phyloP scores from a whole-genome alignment of 2,888 invertebrate genomes.

The Caenorhabditis zanzibari region DNA sequence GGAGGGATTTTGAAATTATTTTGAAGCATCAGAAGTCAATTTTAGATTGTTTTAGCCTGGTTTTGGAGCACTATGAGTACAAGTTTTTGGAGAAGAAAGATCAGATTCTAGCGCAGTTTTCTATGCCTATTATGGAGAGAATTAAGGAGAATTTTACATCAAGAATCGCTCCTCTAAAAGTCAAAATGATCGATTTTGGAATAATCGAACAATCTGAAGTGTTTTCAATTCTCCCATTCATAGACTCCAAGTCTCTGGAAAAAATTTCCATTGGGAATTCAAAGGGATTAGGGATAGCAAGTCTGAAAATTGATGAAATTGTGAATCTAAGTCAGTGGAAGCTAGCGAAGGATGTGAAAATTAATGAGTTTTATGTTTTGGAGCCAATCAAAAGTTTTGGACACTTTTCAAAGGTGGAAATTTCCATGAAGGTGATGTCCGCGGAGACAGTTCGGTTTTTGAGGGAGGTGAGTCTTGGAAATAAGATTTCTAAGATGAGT shows the following conservation, averaged over 20 bases:
- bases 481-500: no score
- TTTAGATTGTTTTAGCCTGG: background rate
- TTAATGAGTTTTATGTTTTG: background rate
- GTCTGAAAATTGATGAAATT: background rate
- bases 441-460: background rate
- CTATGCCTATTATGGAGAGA: background rate
- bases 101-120: background rate
- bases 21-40: conserved; percentile 16
- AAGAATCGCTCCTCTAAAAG: background rate
- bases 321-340: background rate
- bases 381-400: background rate
- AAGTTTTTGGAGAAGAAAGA: background rate
- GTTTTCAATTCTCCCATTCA: background rate
- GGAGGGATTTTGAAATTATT: background rate
- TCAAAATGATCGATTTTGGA: background rate
- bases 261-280: conserved; percentile 5
- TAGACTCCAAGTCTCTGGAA: background rate
- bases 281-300: background rate
- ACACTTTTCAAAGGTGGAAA: background rate
- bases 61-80: conserved; percentile 13
- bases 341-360: background rate
- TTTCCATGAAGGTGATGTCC: background rate
- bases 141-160: background rate
- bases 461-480: no score
- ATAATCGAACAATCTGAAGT: background rate